Evolutionary conservation across 2,888 invertebrate genomes (phyloP).

Genomic region (Sminthurides aquaticus): DNA sequence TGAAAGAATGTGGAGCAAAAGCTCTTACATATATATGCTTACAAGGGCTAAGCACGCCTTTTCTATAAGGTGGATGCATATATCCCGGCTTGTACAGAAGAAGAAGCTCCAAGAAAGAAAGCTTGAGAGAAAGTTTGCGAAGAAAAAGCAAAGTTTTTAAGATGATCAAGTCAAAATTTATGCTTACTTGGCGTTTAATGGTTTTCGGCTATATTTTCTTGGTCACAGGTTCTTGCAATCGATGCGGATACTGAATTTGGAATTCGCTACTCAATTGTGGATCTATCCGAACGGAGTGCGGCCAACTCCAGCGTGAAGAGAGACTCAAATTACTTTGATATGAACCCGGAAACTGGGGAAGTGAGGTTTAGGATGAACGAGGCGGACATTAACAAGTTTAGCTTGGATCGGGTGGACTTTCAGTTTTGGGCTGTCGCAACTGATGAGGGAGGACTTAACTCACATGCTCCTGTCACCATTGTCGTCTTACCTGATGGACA

Average conservation of each 20-base stretch:
- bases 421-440: slow-evolving; percentile 42
- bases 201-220: slow-evolving; percentile 6
- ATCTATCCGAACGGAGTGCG: slow-evolving; percentile 48
- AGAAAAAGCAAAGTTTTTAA: not conserved
- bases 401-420: slow-evolving; percentile 39
- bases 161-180: not conserved
- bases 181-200: not conserved
- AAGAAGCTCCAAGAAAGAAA: too few species aligned
- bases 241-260: slow-evolving; percentile 71
- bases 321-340: slow-evolving; percentile 58
- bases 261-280: slow-evolving; percentile 70
- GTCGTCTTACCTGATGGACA: slow-evolving; percentile 39
- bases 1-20: too few species aligned
- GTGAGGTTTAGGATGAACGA: slow-evolving; percentile 53
- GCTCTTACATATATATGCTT: too few species aligned
- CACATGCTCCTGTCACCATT: slow-evolving; percentile 41
- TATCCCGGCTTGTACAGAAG: too few species aligned
- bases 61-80: too few species aligned
- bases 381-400: slow-evolving; percentile 38
- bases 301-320: slow-evolving; percentile 55
- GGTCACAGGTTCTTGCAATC: slow-evolving; percentile 56
- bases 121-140: not conserved
- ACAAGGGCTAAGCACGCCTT: too few species aligned
- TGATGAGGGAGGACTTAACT: slow-evolving; percentile 41
- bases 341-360: slow-evolving; percentile 67